Conservation (phyloP, 2,888 invertebrate species). For the Linnaemya vulpina region DNA sequence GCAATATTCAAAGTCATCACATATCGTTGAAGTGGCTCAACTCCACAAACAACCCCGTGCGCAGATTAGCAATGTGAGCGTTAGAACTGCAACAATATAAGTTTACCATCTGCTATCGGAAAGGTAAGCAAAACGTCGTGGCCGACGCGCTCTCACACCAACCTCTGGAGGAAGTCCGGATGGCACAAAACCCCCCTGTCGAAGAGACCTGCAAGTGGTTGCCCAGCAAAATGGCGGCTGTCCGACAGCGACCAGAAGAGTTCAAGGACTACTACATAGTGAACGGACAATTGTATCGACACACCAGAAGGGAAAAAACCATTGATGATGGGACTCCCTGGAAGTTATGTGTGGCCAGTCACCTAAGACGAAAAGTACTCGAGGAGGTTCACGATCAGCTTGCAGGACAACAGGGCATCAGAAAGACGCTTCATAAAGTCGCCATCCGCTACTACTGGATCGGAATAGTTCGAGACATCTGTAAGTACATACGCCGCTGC, state of each 20-base stretch:
- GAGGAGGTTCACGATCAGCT: too few relatives aligned
- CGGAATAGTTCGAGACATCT: too few relatives aligned
- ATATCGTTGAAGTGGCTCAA: neutral
- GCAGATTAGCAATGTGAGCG: neutral
- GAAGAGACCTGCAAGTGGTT: neutral
- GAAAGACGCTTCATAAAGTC: too few relatives aligned
- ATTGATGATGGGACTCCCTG: neutral
- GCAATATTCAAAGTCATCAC: constrained; percentile 1
- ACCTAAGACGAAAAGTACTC: too few relatives aligned
- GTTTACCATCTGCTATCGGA: neutral
- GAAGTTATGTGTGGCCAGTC: too few relatives aligned
- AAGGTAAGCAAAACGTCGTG: neutral
- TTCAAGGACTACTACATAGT: neutral
- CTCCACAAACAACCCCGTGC: neutral
- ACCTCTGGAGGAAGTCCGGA: neutral
- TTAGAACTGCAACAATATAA: neutral
- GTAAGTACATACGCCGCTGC: too few relatives aligned
- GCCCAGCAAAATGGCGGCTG: neutral
- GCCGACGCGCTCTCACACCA: neutral
- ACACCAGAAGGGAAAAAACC: neutral
- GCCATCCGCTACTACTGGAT: too few relatives aligned
- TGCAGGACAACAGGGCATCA: too few relatives aligned
- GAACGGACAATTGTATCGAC: neutral
- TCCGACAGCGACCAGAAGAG: neutral
- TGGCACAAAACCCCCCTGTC: neutral